These are phyloP conservation scores for Trichonephila inaurata DNA, from an alignment of 1,140 invertebrate genomes.

Conservation along the genomic window DNA sequence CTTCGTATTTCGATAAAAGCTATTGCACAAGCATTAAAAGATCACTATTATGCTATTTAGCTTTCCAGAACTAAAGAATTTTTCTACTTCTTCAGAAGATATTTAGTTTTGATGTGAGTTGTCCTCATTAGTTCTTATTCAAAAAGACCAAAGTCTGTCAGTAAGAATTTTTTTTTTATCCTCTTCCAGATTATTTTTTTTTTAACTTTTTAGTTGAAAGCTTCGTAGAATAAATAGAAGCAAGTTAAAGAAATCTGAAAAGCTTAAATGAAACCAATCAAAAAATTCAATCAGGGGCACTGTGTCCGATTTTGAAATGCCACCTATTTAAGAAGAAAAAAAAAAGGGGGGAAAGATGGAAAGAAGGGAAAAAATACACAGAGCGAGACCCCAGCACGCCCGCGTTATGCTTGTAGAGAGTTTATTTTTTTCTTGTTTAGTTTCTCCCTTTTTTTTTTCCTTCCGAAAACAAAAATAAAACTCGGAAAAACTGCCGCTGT, in stretches of 20 bases:
- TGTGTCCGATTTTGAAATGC: slow-evolving; percentile 38
- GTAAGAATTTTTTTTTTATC: neutral
- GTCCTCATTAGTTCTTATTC: neutral
- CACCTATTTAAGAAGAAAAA: neutral
- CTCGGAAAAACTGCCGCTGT: neutral
- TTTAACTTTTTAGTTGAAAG: neutral
- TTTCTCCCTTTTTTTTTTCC: neutral
- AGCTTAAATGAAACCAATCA: slow-evolving; percentile 48
- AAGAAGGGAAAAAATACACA: neutral
- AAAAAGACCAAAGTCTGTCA: neutral
- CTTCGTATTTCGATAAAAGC: no score
- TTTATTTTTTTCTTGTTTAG: neutral
- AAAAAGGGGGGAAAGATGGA: neutral
- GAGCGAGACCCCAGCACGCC: neutral
- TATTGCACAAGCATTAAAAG: no score
- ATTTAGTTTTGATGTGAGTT: neutral
- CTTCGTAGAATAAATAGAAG: neutral
- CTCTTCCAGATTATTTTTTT: neutral
- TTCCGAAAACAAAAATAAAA: neutral
- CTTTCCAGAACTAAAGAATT: neutral
- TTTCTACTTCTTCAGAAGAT: neutral
- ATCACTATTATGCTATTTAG: no score
- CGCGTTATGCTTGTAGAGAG: neutral
- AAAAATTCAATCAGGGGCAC: slow-evolving; percentile 38
- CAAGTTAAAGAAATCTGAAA: slow-evolving; percentile 27